Evolutionary conservation across 2,113 vertebrate genomes (phyloP), one percentile per base, ranked within the genome.

Genomic region (Hippopotamus amphibius): DNA sequence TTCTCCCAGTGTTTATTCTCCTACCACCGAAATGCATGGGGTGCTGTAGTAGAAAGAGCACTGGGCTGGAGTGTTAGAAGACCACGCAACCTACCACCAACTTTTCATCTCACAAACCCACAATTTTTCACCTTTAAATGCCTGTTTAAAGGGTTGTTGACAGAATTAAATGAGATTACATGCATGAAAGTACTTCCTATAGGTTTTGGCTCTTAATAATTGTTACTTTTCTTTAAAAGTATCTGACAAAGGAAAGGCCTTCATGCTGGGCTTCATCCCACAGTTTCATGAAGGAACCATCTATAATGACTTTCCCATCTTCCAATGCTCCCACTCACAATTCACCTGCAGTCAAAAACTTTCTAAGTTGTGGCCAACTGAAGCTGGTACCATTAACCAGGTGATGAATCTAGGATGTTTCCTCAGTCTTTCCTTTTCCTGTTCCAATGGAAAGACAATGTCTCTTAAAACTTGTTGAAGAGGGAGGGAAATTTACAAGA

Each of bases 21-120:
- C 21, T 53, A 12, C 12, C 6, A 12, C 28, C 55, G 53, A 57
- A 71, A 28, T 3, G 2, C 43, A 79, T 14, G 74, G 13, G 17
- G 17, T 28, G 1, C 3, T 48, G 1, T 30, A 30, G 1, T 2
- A 41, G 14, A 66, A 8, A 53, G 10, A 48, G 1, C 30, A 7
- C 7, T 79, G 24, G 3, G 0, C 7, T 65, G 41, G 4, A 43
- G 7, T 30, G 11, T 33, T 53, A 68, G 28, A 65, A 57, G 10
- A 43, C 13, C 33, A 21, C 1, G 1, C 5, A 6, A 33, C 26
- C 33, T 57, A 13, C 1, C 66, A 37, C 24, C 33, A 85, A 22
- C 14, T 68, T 72, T 53, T 72, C 63, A 61, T 30, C 82, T 84
- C 74, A 22, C 46, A 41, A 66, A 13, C n/a, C 16, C 65, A 15